phyloP scores from a whole-genome alignment of 2,888 invertebrate species.

The Epirrhoe alternata region DNA sequence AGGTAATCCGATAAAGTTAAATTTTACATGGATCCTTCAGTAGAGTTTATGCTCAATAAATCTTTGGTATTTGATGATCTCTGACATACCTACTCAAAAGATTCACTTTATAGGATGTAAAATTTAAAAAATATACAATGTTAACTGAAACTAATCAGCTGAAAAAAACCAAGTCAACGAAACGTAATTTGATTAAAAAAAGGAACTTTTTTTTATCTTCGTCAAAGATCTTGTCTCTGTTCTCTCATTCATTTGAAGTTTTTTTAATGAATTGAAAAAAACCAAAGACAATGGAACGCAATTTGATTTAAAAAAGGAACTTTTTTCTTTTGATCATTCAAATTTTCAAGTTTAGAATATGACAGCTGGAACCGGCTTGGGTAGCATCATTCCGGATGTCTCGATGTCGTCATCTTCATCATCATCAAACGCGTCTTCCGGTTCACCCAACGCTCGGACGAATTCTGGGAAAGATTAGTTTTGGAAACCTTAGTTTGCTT shows the following conservation, averaged over 20 bases:
- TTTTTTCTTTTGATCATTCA: background rate
- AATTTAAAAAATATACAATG: too few relatives aligned
- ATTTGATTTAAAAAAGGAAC: background rate
- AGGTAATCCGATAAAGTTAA: too few relatives aligned
- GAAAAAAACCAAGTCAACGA: background rate
- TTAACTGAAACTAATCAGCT: background rate
- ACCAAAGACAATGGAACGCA: background rate
- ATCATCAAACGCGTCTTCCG: slow-evolving; percentile 92
- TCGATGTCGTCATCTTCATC: slow-evolving; percentile 85
- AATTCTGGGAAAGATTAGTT: slow-evolving; percentile 84
- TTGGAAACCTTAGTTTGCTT: background rate
- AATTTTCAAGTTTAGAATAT: slow-evolving; percentile 57
- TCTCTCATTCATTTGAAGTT: too few relatives aligned
- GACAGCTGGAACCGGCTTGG: slow-evolving; percentile 63
- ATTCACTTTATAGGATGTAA: too few relatives aligned
- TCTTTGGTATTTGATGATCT: too few relatives aligned
- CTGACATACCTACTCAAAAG: too few relatives aligned
- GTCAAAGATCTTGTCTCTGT: too few relatives aligned
- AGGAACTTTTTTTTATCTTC: too few relatives aligned
- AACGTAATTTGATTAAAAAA: background rate
- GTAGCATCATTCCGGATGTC: slow-evolving; percentile 60
- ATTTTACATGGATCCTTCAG: too few relatives aligned
- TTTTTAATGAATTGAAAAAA: background rate
- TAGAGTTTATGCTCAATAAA: too few relatives aligned
- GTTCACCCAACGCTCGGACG: slow-evolving; percentile 93